These are phyloP conservation scores for Aplocera efformata DNA, from an alignment of 2,888 invertebrate genomes.

Conservation along the genomic window DNA sequence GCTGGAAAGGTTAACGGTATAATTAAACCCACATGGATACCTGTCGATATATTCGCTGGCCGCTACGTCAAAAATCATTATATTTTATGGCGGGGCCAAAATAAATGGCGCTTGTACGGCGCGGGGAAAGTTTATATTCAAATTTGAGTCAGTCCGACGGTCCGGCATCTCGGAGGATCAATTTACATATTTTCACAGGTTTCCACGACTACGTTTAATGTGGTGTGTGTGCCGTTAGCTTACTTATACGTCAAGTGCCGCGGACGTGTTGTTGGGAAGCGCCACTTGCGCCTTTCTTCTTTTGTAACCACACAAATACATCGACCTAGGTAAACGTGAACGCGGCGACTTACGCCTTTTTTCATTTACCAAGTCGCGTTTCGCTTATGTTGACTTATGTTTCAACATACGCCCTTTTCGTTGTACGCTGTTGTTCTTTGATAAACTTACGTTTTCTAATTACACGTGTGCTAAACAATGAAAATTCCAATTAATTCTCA, in stretches of 20 bases:
- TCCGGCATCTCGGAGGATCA: slow-evolving; percentile 78
- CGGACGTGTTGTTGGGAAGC: not conserved
- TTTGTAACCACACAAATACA: not conserved
- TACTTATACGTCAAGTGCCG: slow-evolving; percentile 7
- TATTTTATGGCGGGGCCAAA: slow-evolving; percentile 75
- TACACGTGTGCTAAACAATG: slow-evolving; percentile 29
- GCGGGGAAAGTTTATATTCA: slow-evolving; percentile 74
- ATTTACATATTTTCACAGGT: slow-evolving; percentile 80
- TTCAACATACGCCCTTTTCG: slow-evolving; percentile 5
- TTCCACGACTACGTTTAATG: slow-evolving; percentile 68
- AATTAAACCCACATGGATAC: slow-evolving; percentile 39
- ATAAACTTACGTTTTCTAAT: slow-evolving; percentile 29
- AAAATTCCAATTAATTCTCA: slow-evolving; percentile 26
- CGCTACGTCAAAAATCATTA: slow-evolving; percentile 78
- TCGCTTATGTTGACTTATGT: slow-evolving; percentile 5
- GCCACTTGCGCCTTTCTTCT: slow-evolving; percentile 2
- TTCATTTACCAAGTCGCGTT: not conserved
- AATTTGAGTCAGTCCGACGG: slow-evolving; percentile 72
- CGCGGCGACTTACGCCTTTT: slow-evolving; percentile 1
- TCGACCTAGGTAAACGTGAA: not conserved
- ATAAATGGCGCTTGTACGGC: slow-evolving; percentile 68
- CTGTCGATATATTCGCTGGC: slow-evolving; percentile 66
- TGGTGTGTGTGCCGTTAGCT: slow-evolving; percentile 46
- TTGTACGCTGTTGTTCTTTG: slow-evolving; percentile 16
- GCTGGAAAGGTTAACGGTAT: slow-evolving; percentile 40